phyloP scores from a whole-genome alignment of 2,888 invertebrate genomes.

The Drosophila multiciliata region DNA sequence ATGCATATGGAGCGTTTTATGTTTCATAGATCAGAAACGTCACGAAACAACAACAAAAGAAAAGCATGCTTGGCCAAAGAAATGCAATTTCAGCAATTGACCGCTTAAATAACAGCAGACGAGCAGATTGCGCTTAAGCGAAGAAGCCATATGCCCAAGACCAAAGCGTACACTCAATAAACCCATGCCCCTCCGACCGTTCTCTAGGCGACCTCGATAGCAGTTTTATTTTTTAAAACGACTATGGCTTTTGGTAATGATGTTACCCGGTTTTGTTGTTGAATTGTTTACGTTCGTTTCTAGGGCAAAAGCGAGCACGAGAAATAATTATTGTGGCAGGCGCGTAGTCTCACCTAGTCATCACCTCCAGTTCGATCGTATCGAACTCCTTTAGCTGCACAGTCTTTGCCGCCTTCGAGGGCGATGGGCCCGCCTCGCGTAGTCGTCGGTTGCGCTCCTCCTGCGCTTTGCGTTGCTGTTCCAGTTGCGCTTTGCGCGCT shows the following conservation, averaged over 20 bases:
- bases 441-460: conserved; percentile 82
- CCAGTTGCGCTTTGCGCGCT: conserved; percentile 88
- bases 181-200: conserved; percentile 31
- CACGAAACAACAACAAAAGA: conserved; percentile 51
- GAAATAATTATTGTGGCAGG: conserved; percentile 67
- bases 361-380: conserved; percentile 91
- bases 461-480: conserved; percentile 86
- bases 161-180: conserved; percentile 10
- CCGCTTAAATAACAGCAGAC: conserved; percentile 46
- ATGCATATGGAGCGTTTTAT: conserved; percentile 37
- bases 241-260: conserved; percentile 54
- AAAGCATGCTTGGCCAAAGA: conserved; percentile 32
- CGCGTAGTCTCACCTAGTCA: conserved; percentile 87
- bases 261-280: conserved; percentile 70
- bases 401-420: conserved; percentile 65
- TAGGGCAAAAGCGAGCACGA: conserved; percentile 58
- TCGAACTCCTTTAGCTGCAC: conserved; percentile 89
- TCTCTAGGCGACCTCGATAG: conserved; percentile 78
- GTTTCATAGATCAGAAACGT: conserved; percentile 69
- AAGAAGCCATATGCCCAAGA: conserved; percentile 15
- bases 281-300: conserved; percentile 68
- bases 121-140: conserved; percentile 8
- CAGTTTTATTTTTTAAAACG: conserved; percentile 22
- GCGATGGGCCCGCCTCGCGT: conserved; percentile 72
- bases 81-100: conserved; percentile 69